Percentiles rank a stretch among this genome's conserved stretches.
Conservation (phyloP, 2,888 invertebrate genomes). For the Yponomeuta sedellus region DNA sequence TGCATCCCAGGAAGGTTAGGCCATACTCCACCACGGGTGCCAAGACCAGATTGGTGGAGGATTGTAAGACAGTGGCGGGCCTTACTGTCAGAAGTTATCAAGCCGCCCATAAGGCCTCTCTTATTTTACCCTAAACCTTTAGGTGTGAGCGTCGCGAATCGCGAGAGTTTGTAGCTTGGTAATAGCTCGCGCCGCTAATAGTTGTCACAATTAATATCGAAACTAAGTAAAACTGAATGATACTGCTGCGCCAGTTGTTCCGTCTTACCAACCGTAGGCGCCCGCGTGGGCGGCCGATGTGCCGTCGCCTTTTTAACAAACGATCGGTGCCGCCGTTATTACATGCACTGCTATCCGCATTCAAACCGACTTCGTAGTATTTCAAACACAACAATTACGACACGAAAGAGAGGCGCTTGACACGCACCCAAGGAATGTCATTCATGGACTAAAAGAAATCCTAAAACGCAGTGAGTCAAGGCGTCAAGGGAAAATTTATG, state of each 20-base stretch:
- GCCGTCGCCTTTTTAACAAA: conserved; percentile 7
- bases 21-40: too few relatives aligned
- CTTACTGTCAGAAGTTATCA: too few relatives aligned
- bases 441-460: not conserved
- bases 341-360: not conserved
- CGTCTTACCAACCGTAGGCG: conserved; percentile 61
- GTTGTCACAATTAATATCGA: too few relatives aligned
- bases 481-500: not conserved
- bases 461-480: not conserved
- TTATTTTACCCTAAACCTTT: too few relatives aligned
- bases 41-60: too few relatives aligned
- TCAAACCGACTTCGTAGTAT: not conserved
- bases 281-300: conserved; percentile 43
- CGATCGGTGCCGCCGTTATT: not conserved
- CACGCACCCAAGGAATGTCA: not conserved
- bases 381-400: not conserved
- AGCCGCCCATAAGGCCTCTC: too few relatives aligned
- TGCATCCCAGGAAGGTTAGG: too few relatives aligned
- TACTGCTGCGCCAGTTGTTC: conserved; percentile 29
- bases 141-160: too few relatives aligned
- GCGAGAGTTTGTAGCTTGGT: too few relatives aligned
- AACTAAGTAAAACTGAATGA: too few relatives aligned
- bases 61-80: too few relatives aligned
- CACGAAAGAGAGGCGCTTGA: not conserved
- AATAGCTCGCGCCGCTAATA: too few relatives aligned